Conservation (phyloP, 2,888 invertebrate species). For the Sphaeridia pumilis region DNA sequence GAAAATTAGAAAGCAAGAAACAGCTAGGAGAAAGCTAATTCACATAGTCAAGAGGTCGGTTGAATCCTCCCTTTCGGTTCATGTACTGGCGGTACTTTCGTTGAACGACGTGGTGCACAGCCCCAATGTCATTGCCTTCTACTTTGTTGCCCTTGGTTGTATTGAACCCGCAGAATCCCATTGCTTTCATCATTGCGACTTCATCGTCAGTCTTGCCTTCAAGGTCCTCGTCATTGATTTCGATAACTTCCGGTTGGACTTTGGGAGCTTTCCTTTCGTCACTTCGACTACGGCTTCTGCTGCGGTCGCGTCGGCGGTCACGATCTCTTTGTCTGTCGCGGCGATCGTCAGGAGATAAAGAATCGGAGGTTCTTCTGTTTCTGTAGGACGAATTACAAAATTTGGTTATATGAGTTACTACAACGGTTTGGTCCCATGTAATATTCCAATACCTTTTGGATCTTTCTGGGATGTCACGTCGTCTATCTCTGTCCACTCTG, state of each 20-base stretch:
- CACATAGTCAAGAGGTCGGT: conserved; percentile 92
- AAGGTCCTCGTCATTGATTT: conserved; percentile 58
- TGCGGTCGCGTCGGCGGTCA: conserved; percentile 5
- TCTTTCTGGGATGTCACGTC: not conserved
- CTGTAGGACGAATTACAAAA: no score
- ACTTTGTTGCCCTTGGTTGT: conserved; percentile 94
- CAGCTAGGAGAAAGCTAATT: conserved; percentile 51
- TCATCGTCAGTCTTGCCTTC: conserved; percentile 84
- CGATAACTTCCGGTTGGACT: conserved; percentile 38
- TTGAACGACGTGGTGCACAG: conserved; percentile 89
- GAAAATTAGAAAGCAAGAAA: no score
- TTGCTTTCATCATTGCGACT: conserved; percentile 85
- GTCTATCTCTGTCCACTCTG: conserved; percentile 14
- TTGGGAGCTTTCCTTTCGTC: conserved; percentile 13
- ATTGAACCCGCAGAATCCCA: conserved; percentile 96
- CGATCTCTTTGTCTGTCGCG: conserved; percentile 19
- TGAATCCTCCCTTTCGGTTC: conserved; percentile 99
- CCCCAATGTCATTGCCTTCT: conserved; percentile 84
- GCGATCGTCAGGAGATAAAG: conserved; percentile 10
- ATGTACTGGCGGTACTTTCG: conserved; percentile 97
- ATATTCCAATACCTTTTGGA: not conserved
- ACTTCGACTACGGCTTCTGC: conserved; percentile 2
- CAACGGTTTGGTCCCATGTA: not conserved
- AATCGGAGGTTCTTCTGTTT: conserved; percentile 37
- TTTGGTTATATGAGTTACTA: not conserved